phyloP scores from a whole-genome alignment of 1,140 invertebrate species.

The Lordiphosa collinella region DNA sequence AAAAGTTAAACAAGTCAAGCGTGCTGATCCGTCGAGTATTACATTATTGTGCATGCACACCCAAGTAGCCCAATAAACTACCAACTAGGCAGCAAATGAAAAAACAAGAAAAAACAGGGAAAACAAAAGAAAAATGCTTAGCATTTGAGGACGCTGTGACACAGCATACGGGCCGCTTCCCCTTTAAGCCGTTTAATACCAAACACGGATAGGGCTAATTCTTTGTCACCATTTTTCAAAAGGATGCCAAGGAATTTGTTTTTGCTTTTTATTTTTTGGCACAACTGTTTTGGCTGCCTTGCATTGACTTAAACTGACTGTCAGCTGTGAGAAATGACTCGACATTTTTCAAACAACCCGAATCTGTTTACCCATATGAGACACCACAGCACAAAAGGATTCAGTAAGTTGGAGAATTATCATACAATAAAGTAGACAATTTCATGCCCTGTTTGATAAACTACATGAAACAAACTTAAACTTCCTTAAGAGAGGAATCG shows the following conservation, averaged over 20 bases:
- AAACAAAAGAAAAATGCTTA: constrained; percentile 39
- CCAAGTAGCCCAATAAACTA: constrained; percentile 39
- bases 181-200: constrained; percentile 47
- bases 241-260: constrained; percentile 17
- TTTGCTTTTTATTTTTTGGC: neutral
- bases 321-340: constrained; percentile 40
- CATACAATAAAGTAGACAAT: too few relatives aligned
- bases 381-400: neutral
- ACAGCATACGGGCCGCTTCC: neutral
- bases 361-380: too few relatives aligned
- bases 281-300: constrained; percentile 36
- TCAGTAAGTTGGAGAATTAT: too few relatives aligned
- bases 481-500: too few relatives aligned
- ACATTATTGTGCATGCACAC: constrained; percentile 38
- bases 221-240: constrained; percentile 37
- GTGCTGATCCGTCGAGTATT: constrained; percentile 54
- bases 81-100: constrained; percentile 23
- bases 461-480: too few relatives aligned
- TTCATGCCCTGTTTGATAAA: too few relatives aligned
- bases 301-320: constrained; percentile 35
- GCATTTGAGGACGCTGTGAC: constrained; percentile 2
- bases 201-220: constrained; percentile 45
- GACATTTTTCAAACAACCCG: constrained; percentile 10
- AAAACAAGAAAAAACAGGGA: constrained; percentile 8
- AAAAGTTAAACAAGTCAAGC: constrained; percentile 71